These are phyloP conservation scores for Grammomys dolichurus DNA, from an alignment of 2,113 vertebrate species.

Conservation along the genomic window DNA sequence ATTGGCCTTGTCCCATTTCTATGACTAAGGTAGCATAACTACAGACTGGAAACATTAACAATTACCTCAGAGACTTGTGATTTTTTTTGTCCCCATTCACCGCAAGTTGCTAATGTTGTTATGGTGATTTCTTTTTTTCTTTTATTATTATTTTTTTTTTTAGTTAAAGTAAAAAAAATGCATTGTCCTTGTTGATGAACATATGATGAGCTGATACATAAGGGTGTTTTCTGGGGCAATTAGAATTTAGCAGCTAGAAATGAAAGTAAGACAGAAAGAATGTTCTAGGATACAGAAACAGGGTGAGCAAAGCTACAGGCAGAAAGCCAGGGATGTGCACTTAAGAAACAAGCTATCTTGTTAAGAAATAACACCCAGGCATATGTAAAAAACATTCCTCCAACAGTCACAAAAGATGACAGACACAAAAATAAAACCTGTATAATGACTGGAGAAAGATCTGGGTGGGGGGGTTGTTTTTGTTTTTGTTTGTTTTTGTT, in stretches of 20 bases:
- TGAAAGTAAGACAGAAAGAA: not conserved
- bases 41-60: constrained; percentile 7
- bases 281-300: not conserved
- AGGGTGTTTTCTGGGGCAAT: not conserved
- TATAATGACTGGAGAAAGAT: not conserved
- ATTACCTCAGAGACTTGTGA: not conserved
- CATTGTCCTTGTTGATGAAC: not conserved
- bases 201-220: not conserved
- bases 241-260: not conserved
- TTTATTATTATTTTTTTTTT: not conserved
- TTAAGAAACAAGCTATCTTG: not conserved
- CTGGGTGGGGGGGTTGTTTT: not conserved
- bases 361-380: not conserved
- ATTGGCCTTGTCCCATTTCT: not conserved
- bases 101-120: not conserved
- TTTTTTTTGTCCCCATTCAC: not conserved
- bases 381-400: not conserved
- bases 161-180: not conserved
- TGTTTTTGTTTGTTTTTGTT: not conserved
- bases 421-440: not conserved
- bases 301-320: not conserved
- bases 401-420: not conserved
- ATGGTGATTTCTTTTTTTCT: not conserved
- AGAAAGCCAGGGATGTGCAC: not conserved
- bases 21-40: not conserved